phyloP scores from a whole-genome alignment of 2,113 vertebrate species.

The Dicentrarchus labrax region DNA sequence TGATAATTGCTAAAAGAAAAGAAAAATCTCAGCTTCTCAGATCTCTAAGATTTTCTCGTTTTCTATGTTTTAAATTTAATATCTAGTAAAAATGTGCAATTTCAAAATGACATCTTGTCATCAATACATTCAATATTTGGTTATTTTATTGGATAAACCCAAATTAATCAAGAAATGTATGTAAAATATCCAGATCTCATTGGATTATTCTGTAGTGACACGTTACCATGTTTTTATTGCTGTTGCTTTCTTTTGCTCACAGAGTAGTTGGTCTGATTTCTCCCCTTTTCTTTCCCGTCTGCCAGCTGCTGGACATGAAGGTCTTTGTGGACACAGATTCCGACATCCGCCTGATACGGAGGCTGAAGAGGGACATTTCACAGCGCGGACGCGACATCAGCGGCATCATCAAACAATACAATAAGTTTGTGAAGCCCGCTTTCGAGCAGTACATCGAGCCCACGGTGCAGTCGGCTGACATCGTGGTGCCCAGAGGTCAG shows the following conservation, averaged over 20 bases:
- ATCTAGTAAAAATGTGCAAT: too few relatives aligned
- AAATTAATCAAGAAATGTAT: not conserved
- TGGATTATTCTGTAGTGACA: not conserved
- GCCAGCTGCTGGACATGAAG: conserved; percentile 93
- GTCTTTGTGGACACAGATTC: conserved; percentile 95
- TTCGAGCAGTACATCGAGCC: conserved; percentile 96
- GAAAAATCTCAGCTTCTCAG: not conserved
- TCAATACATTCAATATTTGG: not conserved
- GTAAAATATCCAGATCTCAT: not conserved
- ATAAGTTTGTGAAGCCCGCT: conserved; percentile 92
- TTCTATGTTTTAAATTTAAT: too few relatives aligned
- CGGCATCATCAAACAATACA: conserved; percentile 93
- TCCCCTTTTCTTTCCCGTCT: not conserved
- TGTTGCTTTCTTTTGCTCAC: not conserved
- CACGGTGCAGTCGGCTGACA: conserved; percentile 91
- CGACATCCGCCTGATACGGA: conserved; percentile 90
- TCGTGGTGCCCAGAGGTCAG: conserved; percentile 93
- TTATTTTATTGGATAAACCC: not conserved
- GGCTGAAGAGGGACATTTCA: conserved; percentile 91
- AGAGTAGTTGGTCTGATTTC: not conserved
- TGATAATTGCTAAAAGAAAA: too few relatives aligned
- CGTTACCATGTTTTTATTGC: not conserved
- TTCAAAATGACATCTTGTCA: too few relatives aligned
- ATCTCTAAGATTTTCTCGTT: not conserved
- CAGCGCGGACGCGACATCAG: conserved; percentile 88